Conservation (phyloP, 30 jellyfish, hydroid and myxozoan species). For the Chrysaora quinquecirrha region DNA sequence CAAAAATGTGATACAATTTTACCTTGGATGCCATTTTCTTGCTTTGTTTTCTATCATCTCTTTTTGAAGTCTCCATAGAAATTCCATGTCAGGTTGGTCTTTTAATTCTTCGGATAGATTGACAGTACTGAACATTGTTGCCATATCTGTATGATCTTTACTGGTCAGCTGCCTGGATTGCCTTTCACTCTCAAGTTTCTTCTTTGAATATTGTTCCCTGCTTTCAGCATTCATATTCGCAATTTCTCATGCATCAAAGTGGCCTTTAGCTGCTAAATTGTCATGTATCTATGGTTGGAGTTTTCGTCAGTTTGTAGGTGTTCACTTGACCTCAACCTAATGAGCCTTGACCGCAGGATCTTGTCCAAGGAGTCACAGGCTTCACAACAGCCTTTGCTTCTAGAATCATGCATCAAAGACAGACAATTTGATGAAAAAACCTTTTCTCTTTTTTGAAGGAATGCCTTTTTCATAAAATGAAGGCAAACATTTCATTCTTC, state of each 20-base stretch:
- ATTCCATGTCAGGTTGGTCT: not conserved
- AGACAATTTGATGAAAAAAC: not conserved
- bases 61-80: not conserved
- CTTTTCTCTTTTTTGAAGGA: not conserved
- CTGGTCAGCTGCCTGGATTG: not conserved
- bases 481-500: not conserved
- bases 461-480: not conserved
- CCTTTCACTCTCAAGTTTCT: not conserved
- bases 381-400: not conserved
- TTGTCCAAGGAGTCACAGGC: not conserved
- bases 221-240: not conserved
- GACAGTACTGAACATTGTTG: not conserved
- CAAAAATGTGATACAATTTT: no score
- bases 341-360: not conserved
- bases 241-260: not conserved
- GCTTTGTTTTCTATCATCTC: not conserved
- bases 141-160: not conserved
- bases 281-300: not conserved
- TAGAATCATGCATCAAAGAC: not conserved
- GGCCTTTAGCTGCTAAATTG: not conserved
- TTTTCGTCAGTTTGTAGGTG: not conserved
- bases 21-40: conserved; percentile 1
- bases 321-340: not conserved
- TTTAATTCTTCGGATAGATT: not conserved
- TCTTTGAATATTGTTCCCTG: not conserved